Base-by-base conservation (phyloP, 2,113 vertebrate genomes). In the Dicrurus megarhynchus region DNA sequence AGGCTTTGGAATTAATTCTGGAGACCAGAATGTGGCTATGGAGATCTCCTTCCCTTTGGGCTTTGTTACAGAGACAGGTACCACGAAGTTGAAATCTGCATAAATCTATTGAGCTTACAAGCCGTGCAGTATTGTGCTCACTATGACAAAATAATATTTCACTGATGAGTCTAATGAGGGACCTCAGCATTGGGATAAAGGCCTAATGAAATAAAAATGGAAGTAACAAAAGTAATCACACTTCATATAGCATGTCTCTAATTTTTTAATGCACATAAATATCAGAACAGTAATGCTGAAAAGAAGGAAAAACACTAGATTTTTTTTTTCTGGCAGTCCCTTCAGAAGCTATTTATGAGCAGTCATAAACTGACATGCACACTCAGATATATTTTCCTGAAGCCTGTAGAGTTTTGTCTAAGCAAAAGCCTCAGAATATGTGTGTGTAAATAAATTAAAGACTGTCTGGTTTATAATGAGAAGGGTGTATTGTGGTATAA, bases 381-480 rank as follows among this genome's bases (percentile, higher is more conserved):
- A 44, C 39, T 63, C 52, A 59, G 59, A 91, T 85, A 74, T 33
- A 85, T 95, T 86, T 88, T 91, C 76, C 75, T 70, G 56, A 85
- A 93, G 87, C 47, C 64, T 76, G 32, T 27, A 53, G 70, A 86
- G 47, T 77, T 96, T 84, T 86, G 24, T 63, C 67, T 74, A 47
- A 94, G 75, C 61, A 83, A 83, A 49, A 89, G 44, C 88, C 81
- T 84, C 83, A 84, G 83, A 90, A 92, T 59, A 30, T 21, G 35
- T 39, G 22, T 37, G 19, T 37, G 79, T 56, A 80, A 79, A 90
- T 90, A 93, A 93, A 96, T 85, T 75, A 32, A 76, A 76, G 42
- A 74, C 57, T 30, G 64, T 47, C 88, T 88, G 79, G 3, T 90
- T 92, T 80, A 80, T 95, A 93, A 96, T 75, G 55, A 90, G 86